phyloP scores from a whole-genome alignment of 1,140 invertebrate species.

The Bombus huntii region DNA sequence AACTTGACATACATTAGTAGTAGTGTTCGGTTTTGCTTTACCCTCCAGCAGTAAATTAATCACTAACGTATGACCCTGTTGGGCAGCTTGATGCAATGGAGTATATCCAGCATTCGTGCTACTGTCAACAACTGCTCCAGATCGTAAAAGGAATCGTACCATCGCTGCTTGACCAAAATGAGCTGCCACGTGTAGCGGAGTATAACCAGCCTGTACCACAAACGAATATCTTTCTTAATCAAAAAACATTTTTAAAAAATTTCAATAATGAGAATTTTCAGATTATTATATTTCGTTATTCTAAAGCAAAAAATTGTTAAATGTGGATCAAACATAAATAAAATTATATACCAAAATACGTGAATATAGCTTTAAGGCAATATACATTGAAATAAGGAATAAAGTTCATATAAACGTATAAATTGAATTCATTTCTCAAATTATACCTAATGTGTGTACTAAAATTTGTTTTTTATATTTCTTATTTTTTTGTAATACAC shows the following conservation, averaged over 20 bases:
- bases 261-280: too few species aligned
- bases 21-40: conserved; percentile 96
- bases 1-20: conserved; percentile 91
- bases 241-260: neutral
- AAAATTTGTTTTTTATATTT: too few species aligned
- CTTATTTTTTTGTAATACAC: too few species aligned
- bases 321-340: too few species aligned
- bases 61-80: conserved; percentile 98
- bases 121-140: conserved; percentile 88
- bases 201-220: conserved; percentile 92
- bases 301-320: too few species aligned
- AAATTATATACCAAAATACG: too few species aligned
- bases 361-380: too few species aligned
- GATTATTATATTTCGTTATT: too few species aligned
- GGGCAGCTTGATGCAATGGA: conserved; percentile 98
- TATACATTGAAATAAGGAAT: too few species aligned
- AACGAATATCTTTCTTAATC: neutral
- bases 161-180: conserved; percentile 99
- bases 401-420: too few species aligned
- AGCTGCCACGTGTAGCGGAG: conserved; percentile 97
- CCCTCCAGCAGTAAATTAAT: conserved; percentile 97
- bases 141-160: conserved; percentile 95
- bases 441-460: neutral
- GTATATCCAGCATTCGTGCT: conserved; percentile 95
- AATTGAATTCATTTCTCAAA: neutral